Evolutionary conservation across 2,888 invertebrate species (phyloP).

Genomic region (Cantharis nigra): DNA sequence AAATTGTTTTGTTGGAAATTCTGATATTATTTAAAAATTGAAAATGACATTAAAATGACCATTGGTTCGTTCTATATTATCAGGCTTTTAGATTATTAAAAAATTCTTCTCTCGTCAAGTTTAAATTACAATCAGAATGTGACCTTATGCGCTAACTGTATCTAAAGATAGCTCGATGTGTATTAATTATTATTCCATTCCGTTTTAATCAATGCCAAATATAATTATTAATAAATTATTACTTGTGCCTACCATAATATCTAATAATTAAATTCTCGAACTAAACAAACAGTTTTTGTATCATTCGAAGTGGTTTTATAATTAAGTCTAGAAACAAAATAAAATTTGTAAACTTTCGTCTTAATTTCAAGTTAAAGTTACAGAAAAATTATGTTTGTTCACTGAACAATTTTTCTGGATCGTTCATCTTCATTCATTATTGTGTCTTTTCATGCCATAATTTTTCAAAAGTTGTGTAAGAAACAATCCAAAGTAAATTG

Average conservation of each 20-base stretch:
- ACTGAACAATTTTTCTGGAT: not conserved
- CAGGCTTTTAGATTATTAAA: no score
- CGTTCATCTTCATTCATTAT: not conserved
- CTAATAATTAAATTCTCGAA: not conserved
- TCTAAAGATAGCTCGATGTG: not conserved
- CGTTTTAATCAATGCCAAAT: not conserved
- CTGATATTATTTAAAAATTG: no score
- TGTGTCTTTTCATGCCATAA: not conserved
- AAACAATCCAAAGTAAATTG: conserved; percentile 22
- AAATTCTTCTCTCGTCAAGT: not conserved
- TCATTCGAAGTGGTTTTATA: no score
- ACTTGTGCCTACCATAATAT: not conserved
- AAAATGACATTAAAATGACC: no score
- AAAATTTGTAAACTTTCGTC: not conserved
- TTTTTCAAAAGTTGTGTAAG: not conserved
- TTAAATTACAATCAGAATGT: not conserved
- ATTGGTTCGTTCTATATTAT: no score
- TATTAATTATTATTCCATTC: not conserved
- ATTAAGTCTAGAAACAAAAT: no score
- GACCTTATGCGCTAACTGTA: not conserved
- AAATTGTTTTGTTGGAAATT: no score
- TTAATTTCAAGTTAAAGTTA: not conserved
- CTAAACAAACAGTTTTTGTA: not conserved
- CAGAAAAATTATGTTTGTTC: not conserved
- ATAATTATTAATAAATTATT: not conserved